Evolutionary conservation across 2,888 invertebrate genomes (phyloP).

Genomic region (Graphium colonna): DNA sequence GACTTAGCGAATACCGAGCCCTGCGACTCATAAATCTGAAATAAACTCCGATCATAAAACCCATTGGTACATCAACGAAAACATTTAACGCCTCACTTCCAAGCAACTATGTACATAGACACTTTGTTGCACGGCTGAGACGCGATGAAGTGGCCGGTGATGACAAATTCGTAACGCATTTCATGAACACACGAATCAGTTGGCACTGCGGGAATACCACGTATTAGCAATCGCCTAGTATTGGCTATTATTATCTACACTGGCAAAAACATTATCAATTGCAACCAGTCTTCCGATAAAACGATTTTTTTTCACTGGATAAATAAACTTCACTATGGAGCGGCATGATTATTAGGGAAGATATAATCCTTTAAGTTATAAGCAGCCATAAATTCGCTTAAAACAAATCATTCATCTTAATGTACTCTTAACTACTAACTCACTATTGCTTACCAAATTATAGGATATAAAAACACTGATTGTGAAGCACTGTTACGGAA

Average conservation of each 20-base stretch:
- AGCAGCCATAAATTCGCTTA: no score
- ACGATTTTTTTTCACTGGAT: neutral
- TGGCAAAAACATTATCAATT: neutral
- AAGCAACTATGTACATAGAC: constrained; percentile 4
- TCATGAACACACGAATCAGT: neutral
- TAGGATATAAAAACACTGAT: no score
- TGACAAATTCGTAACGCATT: neutral
- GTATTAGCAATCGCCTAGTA: neutral
- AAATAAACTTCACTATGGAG: no score
- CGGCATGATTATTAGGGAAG: no score
- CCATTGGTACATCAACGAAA: constrained; percentile 8
- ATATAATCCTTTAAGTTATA: no score
- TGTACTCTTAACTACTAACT: no score
- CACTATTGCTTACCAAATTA: no score
- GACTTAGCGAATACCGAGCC: constrained; percentile 3
- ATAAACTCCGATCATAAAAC: constrained; percentile 14
- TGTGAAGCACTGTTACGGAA: no score
- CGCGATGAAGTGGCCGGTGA: neutral
- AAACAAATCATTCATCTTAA: no score
- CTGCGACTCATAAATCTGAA: constrained; percentile 7
- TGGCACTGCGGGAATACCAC: neutral
- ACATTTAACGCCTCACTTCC: constrained; percentile 9
- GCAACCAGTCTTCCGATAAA: neutral
- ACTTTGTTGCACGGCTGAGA: neutral
- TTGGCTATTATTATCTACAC: neutral